Evolutionary conservation across 2,113 vertebrate genomes (phyloP), one percentile per base, ranked within the genome.

Genomic region (Dasypus novemcinctus): DNA sequence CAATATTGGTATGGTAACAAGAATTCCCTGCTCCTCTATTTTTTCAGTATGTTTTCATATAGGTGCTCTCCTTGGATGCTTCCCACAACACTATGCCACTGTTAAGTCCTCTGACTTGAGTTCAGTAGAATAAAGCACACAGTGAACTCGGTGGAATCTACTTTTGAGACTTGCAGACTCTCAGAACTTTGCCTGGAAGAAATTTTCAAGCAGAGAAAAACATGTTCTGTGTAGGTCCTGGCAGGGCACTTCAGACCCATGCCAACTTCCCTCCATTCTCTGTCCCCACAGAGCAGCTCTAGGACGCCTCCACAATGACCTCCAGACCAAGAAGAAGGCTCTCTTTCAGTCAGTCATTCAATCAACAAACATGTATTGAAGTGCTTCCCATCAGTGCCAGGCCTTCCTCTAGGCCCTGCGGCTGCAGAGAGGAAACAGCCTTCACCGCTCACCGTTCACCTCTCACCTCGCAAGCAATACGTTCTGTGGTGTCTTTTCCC

Each of bases 281-380:
- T 92, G 46, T 75, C 83, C 68, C 72, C 68, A 81, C 21, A 85
- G 74, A 95, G 54, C 21, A 76, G 63, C 27, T 96, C 91, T 38
- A 78, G 63, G 85, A 82, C 2, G 38, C 74, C 84, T 90, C 43
- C 49, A 21, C 29, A 88, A 88, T 0, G 15, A 87, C 14, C 71
- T 92, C 59, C 66, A 96, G 63, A 68, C 41, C 54, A 91, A 96
- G 36, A 96, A 96, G 84, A 93, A 96, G 66, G 41, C 84, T 84
- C 57, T 80, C 79, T 91, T 97, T 93, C 81, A 94, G 59, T 96
- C 69, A 92, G 63, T 90, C 75, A 95, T 93, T 95, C 95, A 93
- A 59, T 93, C 92, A 76, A 89, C 92, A 92, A 96, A 86, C 92
- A 75, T 46, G 43, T 61, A 86, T 41, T 76, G 46, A 91, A 91